These are phyloP conservation scores for Trematocara variabile DNA, from an alignment of 2,113 vertebrate genomes.

Conservation along the genomic window DNA sequence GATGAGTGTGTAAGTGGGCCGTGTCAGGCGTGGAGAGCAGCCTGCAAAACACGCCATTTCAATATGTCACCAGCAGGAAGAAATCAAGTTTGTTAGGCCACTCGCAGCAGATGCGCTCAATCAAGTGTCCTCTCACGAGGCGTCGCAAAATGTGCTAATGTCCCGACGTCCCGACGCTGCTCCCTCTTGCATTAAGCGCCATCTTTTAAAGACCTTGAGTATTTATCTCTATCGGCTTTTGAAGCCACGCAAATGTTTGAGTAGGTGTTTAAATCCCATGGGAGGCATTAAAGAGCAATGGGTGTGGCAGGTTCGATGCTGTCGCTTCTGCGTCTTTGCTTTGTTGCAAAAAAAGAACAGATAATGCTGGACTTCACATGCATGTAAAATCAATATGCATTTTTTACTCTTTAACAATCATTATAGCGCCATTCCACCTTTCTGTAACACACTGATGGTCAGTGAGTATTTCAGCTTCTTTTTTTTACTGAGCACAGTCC, in stretches of 20 bases:
- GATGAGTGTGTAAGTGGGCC: constrained; percentile 71
- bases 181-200: neutral
- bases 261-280: neutral
- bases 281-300: neutral
- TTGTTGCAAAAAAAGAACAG: neutral
- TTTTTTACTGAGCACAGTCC: neutral
- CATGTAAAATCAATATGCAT: neutral
- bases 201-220: constrained; percentile 1
- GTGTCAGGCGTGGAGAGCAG: constrained; percentile 67
- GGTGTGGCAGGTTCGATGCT: neutral
- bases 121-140: constrained; percentile 7
- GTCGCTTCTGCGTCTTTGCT: neutral
- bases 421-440: neutral
- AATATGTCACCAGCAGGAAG: constrained; percentile 48
- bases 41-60: constrained; percentile 32
- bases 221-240: constrained; percentile 2
- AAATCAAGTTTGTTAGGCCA: constrained; percentile 39
- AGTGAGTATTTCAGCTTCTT: neutral
- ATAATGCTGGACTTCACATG: neutral
- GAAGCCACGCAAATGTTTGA: constrained; percentile 38
- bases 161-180: neutral
- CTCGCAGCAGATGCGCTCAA: constrained; percentile 11
- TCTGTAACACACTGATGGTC: neutral
- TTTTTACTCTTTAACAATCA: neutral
- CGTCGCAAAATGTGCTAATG: neutral